Base-by-base conservation (phyloP, 2,797 vertebrate genomes). In the Podargus strigoides region DNA sequence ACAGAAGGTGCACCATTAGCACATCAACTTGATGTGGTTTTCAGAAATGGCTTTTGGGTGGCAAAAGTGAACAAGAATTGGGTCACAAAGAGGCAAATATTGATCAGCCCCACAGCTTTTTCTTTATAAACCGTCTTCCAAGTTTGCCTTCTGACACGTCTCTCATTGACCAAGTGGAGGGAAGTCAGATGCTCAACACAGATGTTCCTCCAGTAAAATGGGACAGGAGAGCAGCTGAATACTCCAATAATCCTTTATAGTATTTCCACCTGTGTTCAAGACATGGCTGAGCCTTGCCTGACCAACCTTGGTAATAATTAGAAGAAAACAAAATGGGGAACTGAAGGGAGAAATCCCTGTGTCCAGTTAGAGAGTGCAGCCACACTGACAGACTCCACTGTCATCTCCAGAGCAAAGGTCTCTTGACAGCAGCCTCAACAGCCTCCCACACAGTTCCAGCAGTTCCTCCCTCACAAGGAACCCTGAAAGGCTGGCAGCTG, bases 341-440 rank as follows among this genome's bases (percentile, higher is more conserved):
- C 36, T 26, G 36, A 76, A 68, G 26, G 36, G 41, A 55, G 8
- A 62, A 86, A 60, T 8, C 23, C 34, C 47, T 4, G 7, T n/a
- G 44, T 7, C 9, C 1, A 4, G 16, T 60, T 10, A 59, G 59
- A 9, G 36, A 63, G 37, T 9, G 41, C 3, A 41, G 67, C 78
- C 4, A 2, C 37, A 24, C 20, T 37, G 24, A 60, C 24, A 0
- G 0, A 28, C 7, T 37, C n/a, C 24, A 28, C 12, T 2, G 1
- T 13, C 42, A 34, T 0, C 87, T 23, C 7, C 32, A 74, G 53
- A 55, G 27, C 75, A 52, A 62, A 47, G 82, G 32, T 30, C 44
- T 80, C 67, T 21, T 62, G 47, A 28, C 32, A 73, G 78, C 49
- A 82, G 67, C 41, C 39, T 63, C 36, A 23, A n/a, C 21, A 41